phyloP scores from a whole-genome alignment of 2,113 vertebrate genomes.

The Limanda limanda region DNA sequence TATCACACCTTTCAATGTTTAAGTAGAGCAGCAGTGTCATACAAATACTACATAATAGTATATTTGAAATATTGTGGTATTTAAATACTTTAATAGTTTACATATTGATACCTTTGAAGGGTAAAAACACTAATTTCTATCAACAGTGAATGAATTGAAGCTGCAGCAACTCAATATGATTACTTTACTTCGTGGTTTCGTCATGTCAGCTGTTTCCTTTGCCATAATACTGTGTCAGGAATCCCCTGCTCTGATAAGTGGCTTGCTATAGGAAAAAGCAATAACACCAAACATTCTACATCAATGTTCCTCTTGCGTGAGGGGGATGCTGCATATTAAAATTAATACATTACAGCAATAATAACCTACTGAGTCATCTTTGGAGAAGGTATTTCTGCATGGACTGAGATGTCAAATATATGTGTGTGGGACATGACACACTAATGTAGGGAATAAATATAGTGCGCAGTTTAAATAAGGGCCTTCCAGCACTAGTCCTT shows the following conservation, averaged over 20 bases:
- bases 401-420: constrained; percentile 9
- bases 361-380: constrained; percentile 31
- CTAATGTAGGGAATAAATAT: background rate
- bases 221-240: constrained; percentile 1
- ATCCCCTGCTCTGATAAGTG: constrained; percentile 7
- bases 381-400: constrained; percentile 21
- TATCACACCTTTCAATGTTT: constrained; percentile 45
- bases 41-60: constrained; percentile 21
- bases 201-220: constrained; percentile 1
- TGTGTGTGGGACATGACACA: background rate
- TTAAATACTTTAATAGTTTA: background rate
- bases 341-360: constrained; percentile 28
- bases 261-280: constrained; percentile 53
- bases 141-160: constrained; percentile 2
- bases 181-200: constrained; percentile 36
- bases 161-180: constrained; percentile 20
- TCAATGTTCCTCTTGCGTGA: constrained; percentile 26
- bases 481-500: background rate
- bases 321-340: constrained; percentile 25
- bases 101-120: constrained; percentile 10
- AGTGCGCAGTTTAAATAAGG: constrained; percentile 1
- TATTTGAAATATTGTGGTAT: constrained; percentile 9
- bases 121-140: constrained; percentile 2
- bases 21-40: constrained; percentile 52
- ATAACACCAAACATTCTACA: constrained; percentile 37